A percentile compares a stretch with the other conserved stretches of the same genome.
phyloP scores from a whole-genome alignment of 2,888 invertebrate species.

The Sesia apiformis region DNA sequence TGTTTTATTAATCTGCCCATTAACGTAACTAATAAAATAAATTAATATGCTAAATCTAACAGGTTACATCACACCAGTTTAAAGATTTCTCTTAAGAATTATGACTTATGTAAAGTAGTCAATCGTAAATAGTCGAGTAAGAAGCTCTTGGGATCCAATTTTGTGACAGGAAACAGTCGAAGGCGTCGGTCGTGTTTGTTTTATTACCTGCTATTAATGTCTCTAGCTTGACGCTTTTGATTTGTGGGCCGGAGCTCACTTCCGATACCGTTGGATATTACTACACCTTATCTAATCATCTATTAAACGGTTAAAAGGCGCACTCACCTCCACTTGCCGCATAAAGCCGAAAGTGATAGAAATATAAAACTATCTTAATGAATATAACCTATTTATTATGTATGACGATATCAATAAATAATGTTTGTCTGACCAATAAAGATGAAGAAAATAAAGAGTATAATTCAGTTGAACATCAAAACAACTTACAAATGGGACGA shows the following conservation, averaged over 20 bases:
- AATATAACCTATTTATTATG: constrained; percentile 4
- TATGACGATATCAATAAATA: not conserved
- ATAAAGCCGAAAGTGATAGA: constrained; percentile 12
- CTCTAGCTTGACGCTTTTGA: constrained; percentile 40
- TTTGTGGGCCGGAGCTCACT: constrained; percentile 32
- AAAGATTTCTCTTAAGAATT: constrained; percentile 12
- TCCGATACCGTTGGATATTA: constrained; percentile 24
- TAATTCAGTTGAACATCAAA: no score
- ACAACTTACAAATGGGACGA: constrained; percentile 8
- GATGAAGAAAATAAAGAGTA: no score
- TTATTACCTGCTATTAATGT: constrained; percentile 58
- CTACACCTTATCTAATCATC: constrained; percentile 28
- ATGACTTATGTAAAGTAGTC: constrained; percentile 17
- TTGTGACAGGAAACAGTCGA: constrained; percentile 47
- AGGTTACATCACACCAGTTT: constrained; percentile 9
- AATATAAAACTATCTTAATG: constrained; percentile 7
- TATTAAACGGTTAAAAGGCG: constrained; percentile 16
- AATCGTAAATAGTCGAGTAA: constrained; percentile 28
- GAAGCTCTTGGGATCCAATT: constrained; percentile 33
- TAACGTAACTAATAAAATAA: constrained; percentile 1
- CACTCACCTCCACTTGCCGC: constrained; percentile 18
- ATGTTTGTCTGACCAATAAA: constrained; percentile 1
- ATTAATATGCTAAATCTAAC: constrained; percentile 1
- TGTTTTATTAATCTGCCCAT: constrained; percentile 1
- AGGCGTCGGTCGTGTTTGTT: constrained; percentile 35